Base-by-base conservation (phyloP, 35 echinoderm and acorn worm genomes). In the Lytechinus variegatus region DNA sequence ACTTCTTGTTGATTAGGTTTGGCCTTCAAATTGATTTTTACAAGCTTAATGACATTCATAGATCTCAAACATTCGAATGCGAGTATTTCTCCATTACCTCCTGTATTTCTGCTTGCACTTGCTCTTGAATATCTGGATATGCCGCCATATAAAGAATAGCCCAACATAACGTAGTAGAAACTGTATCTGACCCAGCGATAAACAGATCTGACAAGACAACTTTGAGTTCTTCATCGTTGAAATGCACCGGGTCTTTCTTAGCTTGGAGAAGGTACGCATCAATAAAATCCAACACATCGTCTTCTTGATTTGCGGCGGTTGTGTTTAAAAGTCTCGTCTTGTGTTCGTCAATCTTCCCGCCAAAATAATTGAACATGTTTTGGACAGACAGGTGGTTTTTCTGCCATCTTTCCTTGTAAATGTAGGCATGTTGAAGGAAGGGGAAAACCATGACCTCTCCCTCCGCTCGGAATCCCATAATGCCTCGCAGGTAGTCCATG, bases 191-290 rank as follows among this genome's bases (percentile, higher is more conserved):
- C 10, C 95, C 95, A 55, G 95, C 95, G 33, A 87, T 54, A n/a
- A 95, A 95, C 7, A 95, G 87, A 88, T 95, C 95, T 27, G 87
- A 44, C 54, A 95, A n/a, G 12, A 95, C 52, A 86, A 95, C 53
- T 56, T 95, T 89, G 24, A 95, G 86, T 89, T 95, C 72, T 52
- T 87, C 86, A 19, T 86, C 86, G 16, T 54, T 87, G 56, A 95
- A 95, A 12, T 95, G 33, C 7, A 53, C 72, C 7, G 66, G 72
- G 51, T 87, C 86, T n/a, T 87, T 89, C 52, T 24, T 19, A 14
- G 95, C 95, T 28, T 95, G 72, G 5, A 87, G 4, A 9, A 95
- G 86, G 86, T 95, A 95, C 5, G 95, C 95, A 33, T 95, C 95
- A 51, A 95, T 95, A 28, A 95, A 95, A 33, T 95, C 95, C 0